Percentiles rank a stretch among this genome's conserved stretches.
Evolutionary conservation across 2,797 vertebrate genomes (phyloP).

Genomic region (Sebastiscus tertius): DNA sequence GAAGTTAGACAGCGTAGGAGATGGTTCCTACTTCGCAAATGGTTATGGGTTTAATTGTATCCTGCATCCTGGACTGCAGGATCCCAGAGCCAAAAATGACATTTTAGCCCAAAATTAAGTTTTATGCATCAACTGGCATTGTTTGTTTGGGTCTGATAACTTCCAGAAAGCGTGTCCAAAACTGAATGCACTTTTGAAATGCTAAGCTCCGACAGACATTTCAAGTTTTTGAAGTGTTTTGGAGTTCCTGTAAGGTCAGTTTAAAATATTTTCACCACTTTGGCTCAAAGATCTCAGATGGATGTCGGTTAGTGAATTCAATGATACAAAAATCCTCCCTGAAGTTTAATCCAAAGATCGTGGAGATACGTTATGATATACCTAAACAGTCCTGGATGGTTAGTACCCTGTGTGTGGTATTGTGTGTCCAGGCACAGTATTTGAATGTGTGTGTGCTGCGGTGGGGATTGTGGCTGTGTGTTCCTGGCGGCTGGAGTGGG

Average conservation of each 20-base stretch:
- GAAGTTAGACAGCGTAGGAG: slow-evolving; percentile 1
- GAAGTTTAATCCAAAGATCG: not conserved
- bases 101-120: not conserved
- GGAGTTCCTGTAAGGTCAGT: slow-evolving; percentile 6
- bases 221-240: slow-evolving; percentile 20
- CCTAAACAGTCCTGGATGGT: not conserved
- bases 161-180: slow-evolving; percentile 25
- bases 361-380: too few species aligned
- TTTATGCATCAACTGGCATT: slow-evolving; percentile 3
- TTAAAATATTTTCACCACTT: not conserved
- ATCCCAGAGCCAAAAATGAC: not conserved
- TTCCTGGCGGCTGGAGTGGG: slow-evolving; percentile 42
- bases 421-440: not conserved
- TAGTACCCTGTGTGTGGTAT: not conserved
- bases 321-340: not conserved
- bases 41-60: slow-evolving; percentile 19
- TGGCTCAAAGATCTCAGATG: not conserved
- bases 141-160: slow-evolving; percentile 38
- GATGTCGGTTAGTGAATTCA: not conserved
- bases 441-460: not conserved
- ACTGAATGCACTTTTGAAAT: slow-evolving; percentile 1
- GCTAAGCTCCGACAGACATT: slow-evolving; percentile 15
- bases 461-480: slow-evolving; percentile 15
- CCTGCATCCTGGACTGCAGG: not conserved
- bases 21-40: not conserved